These are phyloP conservation scores for Bombus turneri DNA, from an alignment of 1,140 invertebrate genomes.

Conservation along the genomic window DNA sequence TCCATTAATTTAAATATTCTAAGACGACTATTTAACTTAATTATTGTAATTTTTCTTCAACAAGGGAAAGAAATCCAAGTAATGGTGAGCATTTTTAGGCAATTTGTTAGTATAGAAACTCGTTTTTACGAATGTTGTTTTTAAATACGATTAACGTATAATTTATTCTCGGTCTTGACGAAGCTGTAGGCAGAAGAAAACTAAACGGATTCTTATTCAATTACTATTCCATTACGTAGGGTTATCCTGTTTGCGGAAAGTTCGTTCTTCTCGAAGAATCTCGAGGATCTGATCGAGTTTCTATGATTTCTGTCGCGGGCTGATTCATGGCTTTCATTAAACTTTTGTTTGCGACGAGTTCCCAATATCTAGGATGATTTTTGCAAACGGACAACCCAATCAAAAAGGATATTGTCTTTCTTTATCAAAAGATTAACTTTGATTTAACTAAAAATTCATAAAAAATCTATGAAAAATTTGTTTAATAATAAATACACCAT, in stretches of 20 bases:
- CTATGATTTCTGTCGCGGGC: background rate
- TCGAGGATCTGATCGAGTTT: background rate
- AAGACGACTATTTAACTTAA: too few relatives aligned
- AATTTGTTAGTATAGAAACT: background rate
- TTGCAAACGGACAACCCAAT: background rate
- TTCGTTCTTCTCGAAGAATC: background rate
- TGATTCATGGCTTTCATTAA: conserved; percentile 18
- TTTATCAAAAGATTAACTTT: background rate
- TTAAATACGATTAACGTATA: background rate
- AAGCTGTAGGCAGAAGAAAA: background rate
- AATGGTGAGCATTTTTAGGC: background rate
- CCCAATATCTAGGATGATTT: background rate
- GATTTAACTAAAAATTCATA: background rate
- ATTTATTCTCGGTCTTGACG: background rate
- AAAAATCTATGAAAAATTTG: background rate
- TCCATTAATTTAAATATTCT: too few relatives aligned
- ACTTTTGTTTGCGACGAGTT: background rate
- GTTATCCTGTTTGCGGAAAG: background rate
- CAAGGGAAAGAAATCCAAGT: background rate
- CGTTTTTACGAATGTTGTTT: background rate
- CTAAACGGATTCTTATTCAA: too few relatives aligned
- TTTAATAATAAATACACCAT: too few relatives aligned
- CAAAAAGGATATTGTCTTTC: background rate
- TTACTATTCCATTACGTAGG: conserved; percentile 17
- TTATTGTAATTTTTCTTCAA: too few relatives aligned